These are phyloP conservation scores for Trogon melanurus DNA, from an alignment of 2,113 vertebrate species.

Conservation along the genomic window DNA sequence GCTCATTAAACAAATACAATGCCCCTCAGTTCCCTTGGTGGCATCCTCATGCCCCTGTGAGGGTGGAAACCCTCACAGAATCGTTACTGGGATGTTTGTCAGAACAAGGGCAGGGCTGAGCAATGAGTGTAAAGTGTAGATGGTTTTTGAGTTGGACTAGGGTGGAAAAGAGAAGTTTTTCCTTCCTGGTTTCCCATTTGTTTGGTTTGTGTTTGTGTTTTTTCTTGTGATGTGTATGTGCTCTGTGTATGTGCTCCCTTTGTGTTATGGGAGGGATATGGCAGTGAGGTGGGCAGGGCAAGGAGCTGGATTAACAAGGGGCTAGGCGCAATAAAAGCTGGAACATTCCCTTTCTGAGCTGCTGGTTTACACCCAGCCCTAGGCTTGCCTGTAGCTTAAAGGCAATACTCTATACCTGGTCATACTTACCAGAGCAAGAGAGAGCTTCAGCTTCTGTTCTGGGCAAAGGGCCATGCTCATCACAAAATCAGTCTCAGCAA, in stretches of 20 bases:
- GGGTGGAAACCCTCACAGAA: background rate
- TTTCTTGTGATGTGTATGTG: no score
- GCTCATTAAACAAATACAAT: conserved; percentile 15
- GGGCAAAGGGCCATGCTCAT: no score
- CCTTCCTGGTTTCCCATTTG: no score
- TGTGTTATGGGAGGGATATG: background rate
- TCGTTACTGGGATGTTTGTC: background rate
- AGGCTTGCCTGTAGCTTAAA: background rate
- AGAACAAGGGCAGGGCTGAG: background rate
- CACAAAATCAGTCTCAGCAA: background rate
- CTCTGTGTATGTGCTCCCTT: no score
- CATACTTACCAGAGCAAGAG: background rate
- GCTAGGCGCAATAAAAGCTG: background rate
- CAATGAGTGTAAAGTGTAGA: no score
- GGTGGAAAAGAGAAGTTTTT: background rate
- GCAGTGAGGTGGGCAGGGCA: background rate
- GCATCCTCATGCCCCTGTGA: background rate
- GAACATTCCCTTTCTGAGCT: background rate
- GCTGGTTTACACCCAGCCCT: background rate
- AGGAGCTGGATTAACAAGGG: background rate
- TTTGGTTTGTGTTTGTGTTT: no score
- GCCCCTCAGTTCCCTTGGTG: background rate
- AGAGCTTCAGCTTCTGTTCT: background rate
- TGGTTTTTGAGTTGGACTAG: background rate
- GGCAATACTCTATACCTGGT: background rate